Base-by-base conservation (phyloP, 2,888 invertebrate genomes). In the Anoplius nigerrimus region DNA sequence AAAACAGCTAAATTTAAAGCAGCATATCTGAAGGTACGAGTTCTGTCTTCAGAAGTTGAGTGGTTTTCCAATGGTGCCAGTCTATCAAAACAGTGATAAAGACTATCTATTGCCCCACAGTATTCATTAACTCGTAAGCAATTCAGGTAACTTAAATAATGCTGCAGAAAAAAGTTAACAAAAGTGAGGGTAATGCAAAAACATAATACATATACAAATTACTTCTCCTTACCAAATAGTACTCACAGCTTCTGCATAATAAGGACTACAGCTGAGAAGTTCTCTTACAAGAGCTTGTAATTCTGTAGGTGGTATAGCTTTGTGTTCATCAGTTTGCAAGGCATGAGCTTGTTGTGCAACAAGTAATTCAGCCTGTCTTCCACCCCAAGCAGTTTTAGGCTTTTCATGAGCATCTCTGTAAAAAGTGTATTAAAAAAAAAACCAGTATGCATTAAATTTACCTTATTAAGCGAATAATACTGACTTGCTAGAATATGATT, bases 71-170 rank as follows among this genome's bases (percentile, higher is more conserved):
- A 82, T 59, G 91, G 90, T 34, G 89, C 86, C 43, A 90, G 80
- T 81, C 93, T 91, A 87, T 97, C 95, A 88, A 97, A 95, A 88
- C 95, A 96, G 87, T 95, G 94, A 89, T 93, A 95, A 62, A 95
- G 90, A 83, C 93, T 96, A 82, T 95, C 95, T 83, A 94, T 91
- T 5, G 93, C 95, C 34, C 93, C 96, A 82, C 95, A 95, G 85
- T 95, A 97, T 87, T 98, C 98, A 80, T 94, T 94, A 51, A 96
- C 93, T 21, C 98, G 91, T 70, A 98, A 89, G 84, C 95, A 95
- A 89, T 98, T 98, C 85, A 98, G 90, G 86, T 96, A 98, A 83
- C 95, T 96, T 48, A 98, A 91, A 85, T 95, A 98, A 90, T 98
- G 96, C 95, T 96, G 90, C 48, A 62, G 58, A 45, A 46, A 65